Conservation (phyloP, 2,888 invertebrate species). For the Xanthia icteritia region DNA sequence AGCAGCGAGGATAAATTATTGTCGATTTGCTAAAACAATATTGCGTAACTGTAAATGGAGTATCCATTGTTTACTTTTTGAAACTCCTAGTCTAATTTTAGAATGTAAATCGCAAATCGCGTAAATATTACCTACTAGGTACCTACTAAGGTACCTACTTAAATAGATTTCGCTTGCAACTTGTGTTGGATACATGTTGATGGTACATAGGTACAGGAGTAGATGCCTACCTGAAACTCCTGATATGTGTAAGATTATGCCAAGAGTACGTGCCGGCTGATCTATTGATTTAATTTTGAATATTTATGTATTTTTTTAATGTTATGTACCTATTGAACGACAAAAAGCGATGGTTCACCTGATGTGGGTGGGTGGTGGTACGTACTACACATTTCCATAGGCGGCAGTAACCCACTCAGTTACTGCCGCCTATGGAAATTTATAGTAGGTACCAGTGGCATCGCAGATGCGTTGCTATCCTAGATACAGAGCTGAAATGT, state of each 20-base stretch:
- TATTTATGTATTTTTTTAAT: background rate
- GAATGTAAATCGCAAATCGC: background rate
- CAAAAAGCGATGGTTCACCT: background rate
- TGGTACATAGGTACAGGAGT: background rate
- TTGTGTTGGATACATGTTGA: background rate
- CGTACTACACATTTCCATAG: no score
- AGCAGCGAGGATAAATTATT: background rate
- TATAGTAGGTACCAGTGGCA: background rate
- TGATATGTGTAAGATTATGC: background rate
- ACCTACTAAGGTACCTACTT: no score
- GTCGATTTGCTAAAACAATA: conserved; percentile 11
- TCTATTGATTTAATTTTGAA: background rate
- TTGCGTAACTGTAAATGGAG: background rate
- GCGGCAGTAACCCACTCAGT: no score
- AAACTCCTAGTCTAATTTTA: no score
- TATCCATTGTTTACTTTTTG: background rate
- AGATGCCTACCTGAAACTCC: background rate
- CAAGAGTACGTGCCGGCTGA: background rate
- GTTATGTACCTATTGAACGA: background rate
- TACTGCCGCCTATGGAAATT: background rate
- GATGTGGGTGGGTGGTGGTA: background rate
- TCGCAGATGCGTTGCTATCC: background rate
- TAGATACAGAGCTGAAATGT: background rate
- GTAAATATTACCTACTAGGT: background rate
- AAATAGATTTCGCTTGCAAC: background rate